A percentile compares a stretch with the other conserved stretches of the same genome.
Evolutionary conservation across 1,140 invertebrate genomes (phyloP).

Genomic region (Rhopalosiphum padi): DNA sequence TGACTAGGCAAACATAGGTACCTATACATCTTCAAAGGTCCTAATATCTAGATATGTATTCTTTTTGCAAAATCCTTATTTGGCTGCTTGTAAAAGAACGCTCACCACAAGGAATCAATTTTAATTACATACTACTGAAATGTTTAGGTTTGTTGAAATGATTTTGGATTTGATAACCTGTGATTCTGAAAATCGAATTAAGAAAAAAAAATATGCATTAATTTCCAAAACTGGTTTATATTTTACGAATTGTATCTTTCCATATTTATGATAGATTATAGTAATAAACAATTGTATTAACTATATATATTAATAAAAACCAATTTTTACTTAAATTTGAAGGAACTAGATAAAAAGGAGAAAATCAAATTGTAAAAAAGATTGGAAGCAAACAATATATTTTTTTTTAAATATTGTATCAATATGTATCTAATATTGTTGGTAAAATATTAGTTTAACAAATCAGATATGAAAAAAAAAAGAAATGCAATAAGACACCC

Average conservation of each 20-base stretch:
- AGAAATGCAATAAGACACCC: background rate
- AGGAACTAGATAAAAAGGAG: background rate
- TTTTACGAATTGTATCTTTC: background rate
- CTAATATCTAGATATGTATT: slow-evolving; percentile 55
- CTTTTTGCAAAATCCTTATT: slow-evolving; percentile 36
- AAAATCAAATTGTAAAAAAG: background rate
- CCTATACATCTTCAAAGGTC: slow-evolving; percentile 25
- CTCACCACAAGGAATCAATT: slow-evolving; percentile 36
- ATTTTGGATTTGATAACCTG: slow-evolving; percentile 39
- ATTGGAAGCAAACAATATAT: background rate
- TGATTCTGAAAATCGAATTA: slow-evolving; percentile 39
- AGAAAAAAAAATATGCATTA: slow-evolving; percentile 26
- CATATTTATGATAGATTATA: background rate
- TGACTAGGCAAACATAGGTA: slow-evolving; percentile 49
- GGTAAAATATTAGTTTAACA: background rate
- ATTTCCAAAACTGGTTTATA: background rate
- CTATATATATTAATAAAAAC: background rate
- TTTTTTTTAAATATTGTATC: background rate
- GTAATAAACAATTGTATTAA: background rate
- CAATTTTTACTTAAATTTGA: background rate
- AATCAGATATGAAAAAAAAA: background rate
- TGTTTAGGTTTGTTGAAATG: slow-evolving; percentile 45
- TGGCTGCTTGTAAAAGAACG: slow-evolving; percentile 33
- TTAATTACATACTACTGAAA: slow-evolving; percentile 39
- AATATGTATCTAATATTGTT: background rate